phyloP scores from a whole-genome alignment of 2,113 vertebrate genomes.

The Pandion haliaetus region DNA sequence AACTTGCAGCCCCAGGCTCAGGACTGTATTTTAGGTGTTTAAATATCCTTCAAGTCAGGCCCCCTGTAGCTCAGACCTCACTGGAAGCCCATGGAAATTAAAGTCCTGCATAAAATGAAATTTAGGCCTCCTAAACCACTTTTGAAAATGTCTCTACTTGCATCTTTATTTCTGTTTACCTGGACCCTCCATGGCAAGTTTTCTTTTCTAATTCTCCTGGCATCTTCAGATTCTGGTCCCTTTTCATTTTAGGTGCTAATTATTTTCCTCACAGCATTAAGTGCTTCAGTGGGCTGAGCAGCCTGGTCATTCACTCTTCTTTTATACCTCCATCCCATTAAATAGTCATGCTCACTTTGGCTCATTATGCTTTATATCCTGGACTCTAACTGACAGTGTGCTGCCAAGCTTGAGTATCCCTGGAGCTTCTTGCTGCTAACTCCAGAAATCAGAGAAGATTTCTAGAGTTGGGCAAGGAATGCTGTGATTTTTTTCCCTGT shows the following conservation, averaged over 20 bases:
- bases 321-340: background rate
- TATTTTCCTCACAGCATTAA: background rate
- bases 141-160: background rate
- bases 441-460: background rate
- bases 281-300: background rate
- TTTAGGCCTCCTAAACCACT: background rate
- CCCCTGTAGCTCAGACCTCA: background rate
- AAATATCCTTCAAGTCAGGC: background rate
- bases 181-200: background rate
- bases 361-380: background rate
- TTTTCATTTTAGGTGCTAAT: background rate
- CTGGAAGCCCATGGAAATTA: background rate
- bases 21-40: background rate
- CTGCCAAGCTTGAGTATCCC: background rate
- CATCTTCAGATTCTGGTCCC: background rate
- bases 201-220: background rate
- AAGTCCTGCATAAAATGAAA: background rate
- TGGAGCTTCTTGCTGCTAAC: background rate
- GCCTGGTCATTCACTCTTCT: background rate
- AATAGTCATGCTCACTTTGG: background rate
- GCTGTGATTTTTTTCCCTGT: rapidly evolving
- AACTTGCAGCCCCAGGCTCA: background rate
- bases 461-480: background rate
- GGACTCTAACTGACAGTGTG: background rate
- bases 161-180: background rate